A percentile compares a stretch with the other conserved stretches of the same genome.
phyloP scores from a whole-genome alignment of 2,113 vertebrate species.

The Antechinus stuartii region DNA sequence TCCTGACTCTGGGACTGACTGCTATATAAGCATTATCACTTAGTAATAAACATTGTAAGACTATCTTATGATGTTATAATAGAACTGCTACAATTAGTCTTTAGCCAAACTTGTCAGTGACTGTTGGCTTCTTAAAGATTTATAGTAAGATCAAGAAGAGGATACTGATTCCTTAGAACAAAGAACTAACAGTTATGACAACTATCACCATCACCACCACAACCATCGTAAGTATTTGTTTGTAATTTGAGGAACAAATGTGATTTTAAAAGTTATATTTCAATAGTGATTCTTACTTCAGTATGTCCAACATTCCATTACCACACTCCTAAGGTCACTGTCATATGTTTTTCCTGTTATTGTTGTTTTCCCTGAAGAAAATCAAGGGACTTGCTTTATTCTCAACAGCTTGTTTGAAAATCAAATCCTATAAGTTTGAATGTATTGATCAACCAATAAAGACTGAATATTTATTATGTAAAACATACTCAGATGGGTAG shows the following conservation, averaged over 20 bases:
- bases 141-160: neutral
- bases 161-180: neutral
- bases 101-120: conserved; percentile 14
- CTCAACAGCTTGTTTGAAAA: neutral
- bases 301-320: neutral
- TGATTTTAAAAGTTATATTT: neutral
- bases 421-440: neutral
- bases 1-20: neutral
- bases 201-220: too few species aligned
- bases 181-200: neutral
- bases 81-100: neutral
- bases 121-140: conserved; percentile 10
- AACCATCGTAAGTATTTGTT: neutral
- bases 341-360: neutral
- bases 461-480: neutral
- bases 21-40: neutral
- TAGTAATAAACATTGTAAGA: conserved; percentile 12
- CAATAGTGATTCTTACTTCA: neutral
- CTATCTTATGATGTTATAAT: neutral
- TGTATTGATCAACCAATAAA: neutral
- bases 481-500: neutral
- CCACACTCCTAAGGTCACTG: neutral
- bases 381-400: neutral
- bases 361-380: neutral
- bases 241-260: neutral